Base-by-base conservation (phyloP, 2,888 invertebrate species). In the Spatulosminthurus flaviceps region DNA sequence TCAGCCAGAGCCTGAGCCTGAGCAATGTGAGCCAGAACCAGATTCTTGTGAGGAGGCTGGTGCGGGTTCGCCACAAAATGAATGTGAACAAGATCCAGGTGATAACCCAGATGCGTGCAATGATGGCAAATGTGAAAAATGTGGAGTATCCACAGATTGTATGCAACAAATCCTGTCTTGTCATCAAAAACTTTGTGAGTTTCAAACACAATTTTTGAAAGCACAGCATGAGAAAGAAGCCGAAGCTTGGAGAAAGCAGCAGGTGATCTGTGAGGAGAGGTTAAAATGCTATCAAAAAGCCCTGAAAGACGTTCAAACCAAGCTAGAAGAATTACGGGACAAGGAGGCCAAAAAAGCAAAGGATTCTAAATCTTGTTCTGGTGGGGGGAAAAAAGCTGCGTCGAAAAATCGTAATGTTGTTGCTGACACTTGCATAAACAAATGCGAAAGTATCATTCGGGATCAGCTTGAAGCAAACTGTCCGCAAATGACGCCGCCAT, bases 271-370 rank as follows among this genome's bases (percentile, higher is more conserved):
- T 60, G 70, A 71, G 41, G 41, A 71, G 21, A 34, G 41, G 22
- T 28, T 71, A 19, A 41, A 71, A 42, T 41, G 34, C 13, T 73
- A 73, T 28, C 22, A 73, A 73, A 73, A 73, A 24, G 26, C 60
- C 5, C 28, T 73, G 24, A 2, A 24, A 28, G 22, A 21, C 13
- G 60, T 73, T 19, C 73, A 71, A 24, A n/a, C n/a, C 7, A 42
- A 21, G 29, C 43, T 34, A 19, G 13, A 51, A 21, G 19, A 51
- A 24, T 5, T 51, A n/a, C n/a, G 26, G 24, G 51, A 60, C n/a
- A 1, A 43, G 19, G 19, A 42, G 19, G 43, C n/a, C 24, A 61
- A n/a, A 5, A 7, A 9, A 9, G n/a, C 7, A 41, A 7, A 41
- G 41, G 41, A 41, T 41, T 41, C 41, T 41, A 13, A 41, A 7